Evolutionary conservation across 2,888 invertebrate genomes (phyloP), one percentile per base, ranked within the genome.

Genomic region (Philereme vetulata): DNA sequence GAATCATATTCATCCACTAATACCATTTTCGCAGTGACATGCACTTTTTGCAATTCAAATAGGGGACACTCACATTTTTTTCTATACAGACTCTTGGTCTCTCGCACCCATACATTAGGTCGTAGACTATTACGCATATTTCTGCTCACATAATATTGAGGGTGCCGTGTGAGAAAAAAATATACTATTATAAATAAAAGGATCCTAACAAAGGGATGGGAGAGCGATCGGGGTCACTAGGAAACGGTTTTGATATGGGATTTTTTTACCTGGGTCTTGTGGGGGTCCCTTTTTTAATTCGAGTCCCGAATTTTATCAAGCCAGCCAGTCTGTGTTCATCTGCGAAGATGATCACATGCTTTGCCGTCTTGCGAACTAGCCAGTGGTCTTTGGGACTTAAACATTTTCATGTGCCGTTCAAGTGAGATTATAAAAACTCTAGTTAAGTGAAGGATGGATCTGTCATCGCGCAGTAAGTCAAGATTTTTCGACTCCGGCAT

Each of bases 171-270:
- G 87, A 90, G 90, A 89, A 90, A 92, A 91, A 92, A 92, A 87
- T 86, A 77, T 88, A 86, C 88, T 88, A 90, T 91, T 91, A 90
- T 91, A 90, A 92, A 92, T 90, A 90, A 90, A 84, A 88, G 88
- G 78, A 85, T 76, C 78, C 72, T 74, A 83, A 92, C 91, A 92
- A 92, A 88, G 85, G 90, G 90, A 91, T 90, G 90, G 83, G 82
- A 88, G 90, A 90, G 81, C 84, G 90, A 92, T 92, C 91, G 90
- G 92, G 92, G 92, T 92, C 92, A 92, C 90, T 91, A 91, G 90
- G 88, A 92, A 92, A 91, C 88, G 90, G 91, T 92, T 90, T 90
- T 91, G 86, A 90, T 91, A 88, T 87, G 89, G 85, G 84, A 76
- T 85, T 92, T 91, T 91, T 91, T 91, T 92, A 89, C 89, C 92